phyloP scores from a whole-genome alignment of 2,797 vertebrate genomes.

The Tokudaia muenninki region DNA sequence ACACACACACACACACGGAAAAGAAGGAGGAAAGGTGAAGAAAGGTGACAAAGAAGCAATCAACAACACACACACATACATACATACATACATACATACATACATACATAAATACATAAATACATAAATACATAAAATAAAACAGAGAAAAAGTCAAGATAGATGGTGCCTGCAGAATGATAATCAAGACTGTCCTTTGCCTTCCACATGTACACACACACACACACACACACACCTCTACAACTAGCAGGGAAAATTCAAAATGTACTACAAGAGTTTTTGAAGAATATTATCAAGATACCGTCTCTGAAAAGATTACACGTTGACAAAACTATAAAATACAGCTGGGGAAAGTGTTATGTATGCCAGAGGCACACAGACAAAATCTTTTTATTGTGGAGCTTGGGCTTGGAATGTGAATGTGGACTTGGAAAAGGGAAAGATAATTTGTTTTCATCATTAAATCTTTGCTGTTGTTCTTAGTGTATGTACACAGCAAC shows the following conservation, averaged over 20 bases:
- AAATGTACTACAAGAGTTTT: neutral
- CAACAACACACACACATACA: neutral
- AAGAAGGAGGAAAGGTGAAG: neutral
- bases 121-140: neutral
- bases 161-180: neutral
- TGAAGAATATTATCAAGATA: constrained; percentile 56
- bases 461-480: neutral
- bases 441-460: constrained; percentile 10
- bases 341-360: constrained; percentile 5
- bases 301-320: constrained; percentile 21
- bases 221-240: neutral
- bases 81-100: neutral
- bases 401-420: constrained; percentile 37
- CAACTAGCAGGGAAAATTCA: constrained; percentile 40
- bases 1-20: too few relatives aligned
- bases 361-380: neutral
- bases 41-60: neutral
- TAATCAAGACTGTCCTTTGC: neutral
- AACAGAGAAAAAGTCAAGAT: neutral
- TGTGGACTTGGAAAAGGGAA: neutral
- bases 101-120: too few relatives aligned
- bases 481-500: neutral
- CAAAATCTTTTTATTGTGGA: neutral
- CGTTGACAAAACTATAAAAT: constrained; percentile 40
- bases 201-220: neutral